phyloP scores from a whole-genome alignment of 2,888 invertebrate species.

The Zhuqinia jingwanae region DNA sequence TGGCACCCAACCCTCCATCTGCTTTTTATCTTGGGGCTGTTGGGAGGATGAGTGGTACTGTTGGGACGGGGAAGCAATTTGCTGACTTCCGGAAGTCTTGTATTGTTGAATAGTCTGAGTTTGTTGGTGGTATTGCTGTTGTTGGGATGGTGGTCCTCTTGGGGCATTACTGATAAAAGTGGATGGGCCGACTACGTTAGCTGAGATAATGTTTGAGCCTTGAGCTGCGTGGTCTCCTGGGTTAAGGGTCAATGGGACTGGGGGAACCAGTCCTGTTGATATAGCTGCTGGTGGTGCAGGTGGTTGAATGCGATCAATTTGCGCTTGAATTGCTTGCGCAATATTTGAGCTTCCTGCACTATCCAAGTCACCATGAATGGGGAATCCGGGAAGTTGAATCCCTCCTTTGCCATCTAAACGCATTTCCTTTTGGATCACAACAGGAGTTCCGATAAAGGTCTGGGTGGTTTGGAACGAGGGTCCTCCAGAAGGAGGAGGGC shows the following conservation, averaged over 20 bases:
- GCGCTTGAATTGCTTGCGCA: background rate
- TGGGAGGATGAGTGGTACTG: background rate
- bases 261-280: slow-evolving; percentile 27
- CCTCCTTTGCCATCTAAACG: background rate
- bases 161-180: background rate
- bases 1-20: slow-evolving; percentile 47
- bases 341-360: background rate
- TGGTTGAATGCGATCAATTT: too few species aligned
- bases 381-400: slow-evolving; percentile 6
- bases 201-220: slow-evolving; percentile 26
- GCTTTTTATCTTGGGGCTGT: background rate
- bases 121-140: background rate
- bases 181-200: background rate
- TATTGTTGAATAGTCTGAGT: too few species aligned
- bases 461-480: slow-evolving; percentile 28
- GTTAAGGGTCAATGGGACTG: background rate
- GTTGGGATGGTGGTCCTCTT: background rate
- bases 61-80: background rate
- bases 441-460: slow-evolving; percentile 33
- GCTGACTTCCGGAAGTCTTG: too few species aligned
- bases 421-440: slow-evolving; percentile 18
- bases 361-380: background rate
- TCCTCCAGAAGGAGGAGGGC: slow-evolving; percentile 27
- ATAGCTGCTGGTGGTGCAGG: background rate
- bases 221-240: background rate